phyloP scores from a whole-genome alignment of 2,888 invertebrate species.

The Pheosia tremula region DNA sequence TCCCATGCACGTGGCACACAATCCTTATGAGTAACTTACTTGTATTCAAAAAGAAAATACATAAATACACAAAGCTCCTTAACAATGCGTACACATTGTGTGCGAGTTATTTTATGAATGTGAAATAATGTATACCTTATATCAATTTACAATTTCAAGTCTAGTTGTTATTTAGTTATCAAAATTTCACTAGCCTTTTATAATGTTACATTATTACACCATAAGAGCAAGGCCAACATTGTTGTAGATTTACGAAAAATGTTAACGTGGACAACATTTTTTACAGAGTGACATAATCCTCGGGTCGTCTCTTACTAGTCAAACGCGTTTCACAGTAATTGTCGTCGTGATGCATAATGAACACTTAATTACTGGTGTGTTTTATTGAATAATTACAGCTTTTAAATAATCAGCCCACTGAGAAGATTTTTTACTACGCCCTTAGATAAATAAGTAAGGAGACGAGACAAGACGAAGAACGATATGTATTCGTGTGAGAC shows the following conservation, averaged over 20 bases:
- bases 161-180: constrained; percentile 80
- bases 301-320: constrained; percentile 35
- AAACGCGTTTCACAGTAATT: constrained; percentile 39
- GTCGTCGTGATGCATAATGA: constrained; percentile 31
- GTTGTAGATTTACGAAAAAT: constrained; percentile 60
- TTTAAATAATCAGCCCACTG: constrained; percentile 48
- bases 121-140: constrained; percentile 63
- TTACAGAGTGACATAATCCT: constrained; percentile 45
- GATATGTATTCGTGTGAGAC: constrained; percentile 74
- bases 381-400: constrained; percentile 36
- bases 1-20: constrained; percentile 23
- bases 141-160: constrained; percentile 74
- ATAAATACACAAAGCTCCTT: constrained; percentile 30
- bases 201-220: constrained; percentile 74
- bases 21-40: constrained; percentile 25
- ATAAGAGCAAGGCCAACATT: constrained; percentile 77
- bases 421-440: constrained; percentile 52
- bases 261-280: constrained; percentile 35
- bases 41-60: constrained; percentile 22
- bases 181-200: constrained; percentile 85
- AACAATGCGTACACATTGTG: constrained; percentile 24
- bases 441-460: constrained; percentile 52
- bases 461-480: constrained; percentile 68
- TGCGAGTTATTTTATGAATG: constrained; percentile 46
- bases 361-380: constrained; percentile 30